Conservation (phyloP, 2,113 vertebrate genomes). For the Trinectes maculatus region DNA sequence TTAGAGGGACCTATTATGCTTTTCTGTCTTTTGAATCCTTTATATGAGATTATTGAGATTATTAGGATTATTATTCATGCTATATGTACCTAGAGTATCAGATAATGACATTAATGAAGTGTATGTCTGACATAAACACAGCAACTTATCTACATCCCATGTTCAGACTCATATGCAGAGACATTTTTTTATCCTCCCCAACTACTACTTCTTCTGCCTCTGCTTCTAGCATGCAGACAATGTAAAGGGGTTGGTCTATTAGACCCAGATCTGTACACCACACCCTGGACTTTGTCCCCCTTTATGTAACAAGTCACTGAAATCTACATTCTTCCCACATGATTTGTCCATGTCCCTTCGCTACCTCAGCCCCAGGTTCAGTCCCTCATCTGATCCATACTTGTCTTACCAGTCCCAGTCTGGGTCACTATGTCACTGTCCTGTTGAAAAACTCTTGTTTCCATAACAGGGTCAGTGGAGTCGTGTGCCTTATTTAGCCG, state of each 20-base stretch:
- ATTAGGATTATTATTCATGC: too few relatives aligned
- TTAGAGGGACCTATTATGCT: too few relatives aligned
- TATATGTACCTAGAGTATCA: too few relatives aligned
- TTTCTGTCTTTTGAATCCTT: background rate
- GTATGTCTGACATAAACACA: too few relatives aligned
- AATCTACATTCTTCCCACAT: background rate
- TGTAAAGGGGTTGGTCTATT: background rate
- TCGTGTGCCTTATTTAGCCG: background rate
- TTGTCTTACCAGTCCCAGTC: background rate
- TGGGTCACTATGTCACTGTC: background rate
- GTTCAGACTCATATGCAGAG: too few relatives aligned
- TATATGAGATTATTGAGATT: too few relatives aligned
- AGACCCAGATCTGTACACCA: background rate
- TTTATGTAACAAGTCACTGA: background rate
- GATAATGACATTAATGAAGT: too few relatives aligned
- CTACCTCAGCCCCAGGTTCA: background rate
- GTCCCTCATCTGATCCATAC: background rate
- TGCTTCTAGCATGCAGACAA: background rate
- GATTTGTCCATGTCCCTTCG: background rate
- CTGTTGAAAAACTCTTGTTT: background rate
- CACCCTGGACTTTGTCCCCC: background rate
- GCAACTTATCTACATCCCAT: too few relatives aligned
- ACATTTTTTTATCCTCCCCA: too few relatives aligned
- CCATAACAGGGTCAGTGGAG: background rate
- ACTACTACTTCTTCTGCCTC: background rate